A percentile compares a stretch with the other conserved stretches of the same genome.
Evolutionary conservation across 2,888 invertebrate species (phyloP).

Genomic region (Carcina quercana): DNA sequence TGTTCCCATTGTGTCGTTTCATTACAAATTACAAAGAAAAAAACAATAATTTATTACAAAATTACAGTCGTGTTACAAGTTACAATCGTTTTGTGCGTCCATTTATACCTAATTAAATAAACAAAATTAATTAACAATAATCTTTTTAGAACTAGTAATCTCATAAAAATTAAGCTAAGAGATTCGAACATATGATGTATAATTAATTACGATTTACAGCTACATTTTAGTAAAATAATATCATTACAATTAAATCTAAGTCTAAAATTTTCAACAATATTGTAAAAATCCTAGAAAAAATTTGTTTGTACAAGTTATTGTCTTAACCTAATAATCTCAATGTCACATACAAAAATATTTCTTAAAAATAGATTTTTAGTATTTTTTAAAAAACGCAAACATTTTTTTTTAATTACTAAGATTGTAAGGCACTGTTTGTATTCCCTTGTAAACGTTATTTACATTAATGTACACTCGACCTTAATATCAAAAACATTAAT

Average conservation of each 20-base stretch:
- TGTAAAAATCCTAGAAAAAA: constrained; percentile 57
- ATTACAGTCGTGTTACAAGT: constrained; percentile 44
- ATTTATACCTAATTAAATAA: constrained; percentile 44
- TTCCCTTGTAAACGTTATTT: constrained; percentile 23
- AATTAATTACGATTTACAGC: constrained; percentile 25
- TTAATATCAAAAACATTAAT: constrained; percentile 2
- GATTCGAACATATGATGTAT: constrained; percentile 45
- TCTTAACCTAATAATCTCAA: constrained; percentile 54
- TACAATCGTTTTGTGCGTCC: constrained; percentile 53
- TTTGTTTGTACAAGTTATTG: constrained; percentile 46
- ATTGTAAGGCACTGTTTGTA: constrained; percentile 36
- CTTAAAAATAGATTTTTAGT: constrained; percentile 10
- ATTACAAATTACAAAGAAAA: constrained; percentile 40
- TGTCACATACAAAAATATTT: constrained; percentile 28
- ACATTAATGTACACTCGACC: constrained; percentile 12
- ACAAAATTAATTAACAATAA: constrained; percentile 58
- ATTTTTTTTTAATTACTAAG: constrained; percentile 1
- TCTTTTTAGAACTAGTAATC: constrained; percentile 58
- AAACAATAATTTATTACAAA: constrained; percentile 71
- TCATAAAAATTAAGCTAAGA: constrained; percentile 57
- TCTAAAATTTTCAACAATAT: constrained; percentile 45
- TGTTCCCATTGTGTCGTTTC: constrained; percentile 39
- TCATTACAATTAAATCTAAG: constrained; percentile 18
- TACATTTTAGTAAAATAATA: constrained; percentile 21
- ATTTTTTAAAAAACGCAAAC: constrained; percentile 11